Evolutionary conservation across 2,888 invertebrate genomes (phyloP), one percentile per base, ranked within the genome.

Genomic region (Alloplasta piceator): DNA sequence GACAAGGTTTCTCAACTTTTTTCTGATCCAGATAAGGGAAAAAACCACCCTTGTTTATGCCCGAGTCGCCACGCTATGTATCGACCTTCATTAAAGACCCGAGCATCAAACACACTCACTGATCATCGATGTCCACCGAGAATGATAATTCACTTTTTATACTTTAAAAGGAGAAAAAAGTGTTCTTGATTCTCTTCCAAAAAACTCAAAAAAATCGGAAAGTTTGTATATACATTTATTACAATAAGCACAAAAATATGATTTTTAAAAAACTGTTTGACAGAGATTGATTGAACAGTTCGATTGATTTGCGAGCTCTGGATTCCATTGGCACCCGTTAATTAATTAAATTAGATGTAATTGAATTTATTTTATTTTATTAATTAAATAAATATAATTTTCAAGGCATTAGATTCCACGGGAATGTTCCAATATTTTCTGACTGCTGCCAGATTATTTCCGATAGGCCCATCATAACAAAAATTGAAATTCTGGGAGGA

Each of bases 111-210:
- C 39, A 7, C 56, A 64, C 74, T 26, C 58, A 46, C 60, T 36
- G 38, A 14, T 60, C 26, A 67, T 26, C 26, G 26, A 26, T 26
- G 70, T 9, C n/a, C n/a, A 41, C 52, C 60, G n/a, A 64, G 56
- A 66, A 83, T 74, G 82, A 81, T 84, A 82, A 83, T 68, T 80
- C 72, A 82, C 83, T 80, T 85, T 85, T 85, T 82, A 82, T 85
- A 85, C 26, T 26, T 52, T 43, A 52, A 66, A 77, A 46, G 38
- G 43, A 43, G 43, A 43, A 66, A 79, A 70, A 82, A 12, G 10
- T 46, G 10, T 26, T 12, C 46, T 36, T 43, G 26, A 50, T 14
- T 16, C 12, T 0, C 36, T 61, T 46, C 36, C 12, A 60, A 39
- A 60, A 60, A 52, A 7, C 4, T 52, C 16, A 12, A 5, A 12